Conservation (phyloP, 2,113 vertebrate species). For the Coptodon rendalli region DNA sequence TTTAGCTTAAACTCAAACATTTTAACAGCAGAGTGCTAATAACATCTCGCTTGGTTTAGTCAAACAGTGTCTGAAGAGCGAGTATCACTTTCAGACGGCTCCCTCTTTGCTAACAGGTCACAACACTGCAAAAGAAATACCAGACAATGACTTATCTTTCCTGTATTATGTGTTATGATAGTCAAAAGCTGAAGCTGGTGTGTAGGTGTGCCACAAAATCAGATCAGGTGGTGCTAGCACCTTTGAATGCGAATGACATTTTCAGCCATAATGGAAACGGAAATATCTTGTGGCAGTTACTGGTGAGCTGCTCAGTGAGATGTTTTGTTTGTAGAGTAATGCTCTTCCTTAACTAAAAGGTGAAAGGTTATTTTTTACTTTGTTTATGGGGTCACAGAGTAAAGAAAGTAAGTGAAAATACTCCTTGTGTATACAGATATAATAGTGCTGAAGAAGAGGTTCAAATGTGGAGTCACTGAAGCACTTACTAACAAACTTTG, state of each 20-base stretch:
- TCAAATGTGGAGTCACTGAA: not conserved
- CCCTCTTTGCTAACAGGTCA: conserved; percentile 32
- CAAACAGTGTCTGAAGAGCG: conserved; percentile 28
- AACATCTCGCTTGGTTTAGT: conserved; percentile 58
- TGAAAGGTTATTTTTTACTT: not conserved
- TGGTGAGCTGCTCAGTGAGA: not conserved
- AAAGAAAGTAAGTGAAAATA: not conserved
- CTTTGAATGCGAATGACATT: not conserved
- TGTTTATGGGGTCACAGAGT: not conserved
- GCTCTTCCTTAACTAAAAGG: not conserved
- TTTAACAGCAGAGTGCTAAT: conserved; percentile 66
- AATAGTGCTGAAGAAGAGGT: not conserved
- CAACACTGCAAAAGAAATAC: not conserved
- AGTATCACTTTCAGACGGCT: conserved; percentile 65
- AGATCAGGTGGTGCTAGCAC: not conserved
- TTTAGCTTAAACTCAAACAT: conserved; percentile 62
- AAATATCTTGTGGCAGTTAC: not conserved
- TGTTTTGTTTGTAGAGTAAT: not conserved
- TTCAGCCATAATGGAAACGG: not conserved
- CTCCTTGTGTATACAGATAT: not conserved
- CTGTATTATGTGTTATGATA: not conserved
- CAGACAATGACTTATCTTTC: not conserved
- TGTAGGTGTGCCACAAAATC: not conserved
- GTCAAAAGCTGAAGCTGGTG: not conserved
- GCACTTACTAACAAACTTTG: not conserved